Percentiles rank a stretch among this genome's conserved stretches.
These are phyloP conservation scores for Acrocyrtus sp. DNA, from an alignment of 2,888 invertebrate species.

Conservation along the genomic window DNA sequence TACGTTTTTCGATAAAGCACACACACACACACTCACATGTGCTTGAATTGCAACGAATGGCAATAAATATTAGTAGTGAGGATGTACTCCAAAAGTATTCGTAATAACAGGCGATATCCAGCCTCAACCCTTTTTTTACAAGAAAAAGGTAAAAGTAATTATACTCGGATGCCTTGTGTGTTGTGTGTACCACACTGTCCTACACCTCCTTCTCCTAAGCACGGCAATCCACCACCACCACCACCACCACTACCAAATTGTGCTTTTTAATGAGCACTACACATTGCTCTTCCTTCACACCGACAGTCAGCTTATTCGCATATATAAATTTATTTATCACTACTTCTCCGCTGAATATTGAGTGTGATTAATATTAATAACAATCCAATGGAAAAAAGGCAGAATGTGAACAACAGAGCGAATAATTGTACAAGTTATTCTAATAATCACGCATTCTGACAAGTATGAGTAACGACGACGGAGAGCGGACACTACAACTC, in stretches of 20 bases:
- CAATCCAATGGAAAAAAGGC: constrained; percentile 6
- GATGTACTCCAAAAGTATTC: no score
- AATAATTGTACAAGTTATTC: constrained; percentile 38
- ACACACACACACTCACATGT: neutral
- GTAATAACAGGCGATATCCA: no score
- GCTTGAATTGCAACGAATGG: neutral
- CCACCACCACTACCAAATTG: neutral
- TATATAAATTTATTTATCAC: neutral
- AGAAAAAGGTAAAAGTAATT: no score
- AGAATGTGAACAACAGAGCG: no score
- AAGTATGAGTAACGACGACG: constrained; percentile 30
- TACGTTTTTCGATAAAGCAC: neutral
- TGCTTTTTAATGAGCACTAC: no score
- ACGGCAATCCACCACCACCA: neutral
- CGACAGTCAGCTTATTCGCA: constrained; percentile 20
- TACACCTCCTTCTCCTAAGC: neutral
- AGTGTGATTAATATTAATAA: constrained; percentile 7
- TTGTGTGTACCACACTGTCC: no score
- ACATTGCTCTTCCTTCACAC: no score
- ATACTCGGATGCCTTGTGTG: no score
- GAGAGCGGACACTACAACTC: no score
- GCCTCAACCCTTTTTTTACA: no score
- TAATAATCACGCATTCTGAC: constrained; percentile 46
- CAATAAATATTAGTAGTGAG: neutral
- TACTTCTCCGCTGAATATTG: constrained; percentile 7